Evolutionary conservation across 2,113 vertebrate species (phyloP), one percentile per base, ranked within the genome.

Genomic region (Hystrix brachyura): DNA sequence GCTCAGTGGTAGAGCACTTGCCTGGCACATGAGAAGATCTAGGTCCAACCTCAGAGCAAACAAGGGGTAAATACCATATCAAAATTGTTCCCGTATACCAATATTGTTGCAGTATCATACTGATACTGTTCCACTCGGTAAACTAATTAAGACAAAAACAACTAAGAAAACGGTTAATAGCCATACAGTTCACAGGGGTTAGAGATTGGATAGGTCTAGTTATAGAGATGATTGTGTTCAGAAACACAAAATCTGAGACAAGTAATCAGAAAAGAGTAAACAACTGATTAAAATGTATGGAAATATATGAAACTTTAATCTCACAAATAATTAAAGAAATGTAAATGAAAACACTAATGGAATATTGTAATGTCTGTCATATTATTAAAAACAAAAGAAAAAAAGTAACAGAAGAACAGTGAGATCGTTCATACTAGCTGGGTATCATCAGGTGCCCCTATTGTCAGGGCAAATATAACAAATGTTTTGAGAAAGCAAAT

Each of bases 251-350:
- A 55, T 23, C 3, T 60, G 8, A 1, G 67, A 5, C 25, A 96
- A 71, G 13, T 86, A n/a, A 59, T 72, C 8, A 94, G 53, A 7
- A 55, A 57, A 96, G 12, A 86, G 10, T 87, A 83, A 90, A 74
- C 65, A 90, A 87, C 3, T 80, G 38, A 90, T 62, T 87, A 67
- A n/a, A 60, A 80, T 67, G 6, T 53, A n/a, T 65, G 27, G 15
- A 85, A 79, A 57, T 67, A 57, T 11, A n/a, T 67, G 34, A 93
- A 92, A 55, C 1, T 60, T 84, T 76, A 6, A 64, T n/a, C 10
- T 74, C 64, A 85, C 46, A 90, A 87, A 8, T 78, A 87, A 89
- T 80, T 83, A n/a, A 57, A 80, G 10, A 46, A 90, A 84, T 62
- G 4, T 48, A 43, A 93, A 86, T 7, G 88, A 92, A 90, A 91